Conservation (phyloP, 1,140 invertebrate genomes). For the Orussus abietinus region DNA sequence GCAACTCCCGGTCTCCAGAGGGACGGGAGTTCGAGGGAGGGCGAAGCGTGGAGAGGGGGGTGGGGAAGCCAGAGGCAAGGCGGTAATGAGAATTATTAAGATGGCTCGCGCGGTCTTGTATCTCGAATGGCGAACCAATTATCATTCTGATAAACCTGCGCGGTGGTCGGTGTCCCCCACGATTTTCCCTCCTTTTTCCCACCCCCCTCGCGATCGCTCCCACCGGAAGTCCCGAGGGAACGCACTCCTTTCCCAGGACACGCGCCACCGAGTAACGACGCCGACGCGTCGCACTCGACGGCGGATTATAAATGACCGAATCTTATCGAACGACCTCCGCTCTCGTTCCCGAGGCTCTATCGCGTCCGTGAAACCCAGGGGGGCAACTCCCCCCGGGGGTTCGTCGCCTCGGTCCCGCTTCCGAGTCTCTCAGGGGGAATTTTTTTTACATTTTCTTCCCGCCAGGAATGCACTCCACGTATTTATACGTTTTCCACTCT, state of each 20-base stretch:
- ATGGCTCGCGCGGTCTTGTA: conserved; percentile 21
- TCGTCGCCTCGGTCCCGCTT: too few species aligned
- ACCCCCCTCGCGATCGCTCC: conserved; percentile 11
- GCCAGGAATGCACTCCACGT: too few species aligned
- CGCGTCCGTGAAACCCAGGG: conserved; percentile 37
- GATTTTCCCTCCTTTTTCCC: conserved; percentile 24
- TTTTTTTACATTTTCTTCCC: too few species aligned
- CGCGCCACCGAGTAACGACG: too few species aligned
- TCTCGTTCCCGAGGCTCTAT: conserved; percentile 29
- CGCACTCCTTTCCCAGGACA: too few species aligned
- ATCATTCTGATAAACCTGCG: conserved; percentile 29
- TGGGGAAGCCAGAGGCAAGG: conserved; percentile 5
- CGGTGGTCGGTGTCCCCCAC: neutral
- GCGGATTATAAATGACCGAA: conserved; percentile 43
- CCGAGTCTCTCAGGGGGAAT: too few species aligned
- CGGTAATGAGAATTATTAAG: conserved; percentile 24
- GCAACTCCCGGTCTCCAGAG: conserved; percentile 26
- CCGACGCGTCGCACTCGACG: conserved; percentile 5
- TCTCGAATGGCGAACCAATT: conserved; percentile 15
- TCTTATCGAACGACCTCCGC: conserved; percentile 31
- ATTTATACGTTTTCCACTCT: too few species aligned
- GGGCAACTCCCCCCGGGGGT: conserved; percentile 32
- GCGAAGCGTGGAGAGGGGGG: conserved; percentile 16
- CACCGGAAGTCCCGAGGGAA: too few species aligned
- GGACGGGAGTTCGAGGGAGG: conserved; percentile 20